phyloP scores from a whole-genome alignment of 1,140 invertebrate species.

The Eufriesea mexicana region DNA sequence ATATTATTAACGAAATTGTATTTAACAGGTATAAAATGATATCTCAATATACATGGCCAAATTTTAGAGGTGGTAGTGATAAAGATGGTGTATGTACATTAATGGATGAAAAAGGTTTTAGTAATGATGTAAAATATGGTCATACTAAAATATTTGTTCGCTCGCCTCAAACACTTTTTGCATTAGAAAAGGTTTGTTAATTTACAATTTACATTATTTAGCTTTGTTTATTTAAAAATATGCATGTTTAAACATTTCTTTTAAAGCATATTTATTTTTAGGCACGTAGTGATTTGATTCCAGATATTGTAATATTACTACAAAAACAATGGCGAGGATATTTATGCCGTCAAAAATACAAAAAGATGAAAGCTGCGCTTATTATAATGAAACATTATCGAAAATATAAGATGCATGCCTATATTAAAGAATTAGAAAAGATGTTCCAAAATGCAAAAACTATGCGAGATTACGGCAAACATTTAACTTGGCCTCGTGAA shows the following conservation, averaged over 20 bases:
- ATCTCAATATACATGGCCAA: constrained; percentile 96
- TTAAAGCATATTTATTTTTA: constrained; percentile 60
- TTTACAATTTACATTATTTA: background rate
- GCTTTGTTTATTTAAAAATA: background rate
- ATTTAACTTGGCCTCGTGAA: constrained; percentile 90
- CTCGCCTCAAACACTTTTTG: constrained; percentile 93
- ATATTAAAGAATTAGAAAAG: constrained; percentile 87
- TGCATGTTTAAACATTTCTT: background rate
- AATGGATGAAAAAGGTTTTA: constrained; percentile 90
- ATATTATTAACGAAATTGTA: constrained; percentile 1
- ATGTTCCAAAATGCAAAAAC: constrained; percentile 85
- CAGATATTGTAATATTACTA: constrained; percentile 93
- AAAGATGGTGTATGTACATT: constrained; percentile 93
- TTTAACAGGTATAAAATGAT: constrained; percentile 96
- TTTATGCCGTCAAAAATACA: constrained; percentile 90
- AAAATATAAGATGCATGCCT: constrained; percentile 91
- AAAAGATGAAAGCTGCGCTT: constrained; percentile 92
- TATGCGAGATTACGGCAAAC: constrained; percentile 90
- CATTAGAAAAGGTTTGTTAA: constrained; percentile 88
- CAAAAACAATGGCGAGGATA: constrained; percentile 97
- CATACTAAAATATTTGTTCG: constrained; percentile 97
- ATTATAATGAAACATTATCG: constrained; percentile 93
- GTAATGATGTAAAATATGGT: constrained; percentile 94
- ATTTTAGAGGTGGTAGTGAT: constrained; percentile 89
- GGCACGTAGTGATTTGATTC: constrained; percentile 91